phyloP scores from a whole-genome alignment of 2,797 vertebrate species.

The Danio kyathit region DNA sequence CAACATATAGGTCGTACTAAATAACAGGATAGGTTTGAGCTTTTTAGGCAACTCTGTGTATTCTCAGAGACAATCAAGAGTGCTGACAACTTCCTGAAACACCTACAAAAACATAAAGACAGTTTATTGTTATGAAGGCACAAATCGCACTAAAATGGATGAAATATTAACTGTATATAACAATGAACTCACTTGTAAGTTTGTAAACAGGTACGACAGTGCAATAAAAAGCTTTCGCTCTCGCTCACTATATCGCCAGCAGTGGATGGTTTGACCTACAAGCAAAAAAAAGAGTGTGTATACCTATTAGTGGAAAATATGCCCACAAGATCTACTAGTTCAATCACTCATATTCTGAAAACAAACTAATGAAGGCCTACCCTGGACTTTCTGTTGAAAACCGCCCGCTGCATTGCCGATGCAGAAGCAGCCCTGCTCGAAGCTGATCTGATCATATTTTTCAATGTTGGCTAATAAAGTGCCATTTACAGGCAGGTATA shows the following conservation, averaged over 20 bases:
- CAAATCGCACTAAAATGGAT: background rate
- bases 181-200: slow-evolving; percentile 60
- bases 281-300: background rate
- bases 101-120: slow-evolving; percentile 38
- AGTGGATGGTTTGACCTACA: slow-evolving; percentile 68
- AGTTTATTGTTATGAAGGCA: background rate
- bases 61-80: slow-evolving; percentile 55
- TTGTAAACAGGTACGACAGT: slow-evolving; percentile 68
- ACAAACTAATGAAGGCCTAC: slow-evolving; percentile 29
- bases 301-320: background rate
- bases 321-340: background rate
- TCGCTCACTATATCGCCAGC: slow-evolving; percentile 66
- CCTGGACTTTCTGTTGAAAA: slow-evolving; percentile 68
- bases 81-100: slow-evolving; percentile 61
- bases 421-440: slow-evolving; percentile 70
- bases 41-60: slow-evolving; percentile 14
- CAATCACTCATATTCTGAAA: background rate
- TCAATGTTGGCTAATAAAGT: slow-evolving; percentile 66
- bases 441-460: slow-evolving; percentile 72
- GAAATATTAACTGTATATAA: background rate
- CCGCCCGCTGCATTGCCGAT: slow-evolving; percentile 64
- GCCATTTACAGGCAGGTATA: slow-evolving; percentile 63
- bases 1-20: background rate
- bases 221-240: slow-evolving; percentile 67
- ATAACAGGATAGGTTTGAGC: background rate